These are phyloP conservation scores for Actinemys pallida DNA, from an alignment of 2,113 vertebrate genomes.

Conservation along the genomic window DNA sequence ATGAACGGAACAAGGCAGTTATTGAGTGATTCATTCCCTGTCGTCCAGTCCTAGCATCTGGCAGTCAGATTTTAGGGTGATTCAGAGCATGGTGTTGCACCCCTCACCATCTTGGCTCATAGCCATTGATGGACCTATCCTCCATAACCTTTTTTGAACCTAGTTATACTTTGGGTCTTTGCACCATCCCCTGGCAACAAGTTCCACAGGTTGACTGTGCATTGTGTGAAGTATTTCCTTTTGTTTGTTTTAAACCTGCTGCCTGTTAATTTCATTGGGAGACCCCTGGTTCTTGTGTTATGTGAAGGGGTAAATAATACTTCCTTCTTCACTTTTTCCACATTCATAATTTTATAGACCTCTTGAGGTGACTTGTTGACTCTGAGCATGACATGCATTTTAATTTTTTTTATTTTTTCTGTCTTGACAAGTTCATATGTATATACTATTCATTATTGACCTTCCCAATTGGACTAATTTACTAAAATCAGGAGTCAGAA, in stretches of 20 bases:
- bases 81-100: background rate
- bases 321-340: background rate
- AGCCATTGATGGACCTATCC: background rate
- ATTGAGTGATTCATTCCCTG: background rate
- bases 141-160: background rate
- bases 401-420: background rate
- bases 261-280: background rate
- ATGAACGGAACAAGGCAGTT: background rate
- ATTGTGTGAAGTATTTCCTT: background rate
- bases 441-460: background rate
- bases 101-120: background rate
- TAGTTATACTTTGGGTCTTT: background rate
- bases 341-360: background rate
- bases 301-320: background rate
- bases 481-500: background rate
- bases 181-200: background rate
- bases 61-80: background rate
- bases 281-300: background rate
- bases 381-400: background rate
- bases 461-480: background rate
- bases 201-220: background rate
- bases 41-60: background rate
- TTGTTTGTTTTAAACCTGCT: background rate
- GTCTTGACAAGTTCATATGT: background rate
- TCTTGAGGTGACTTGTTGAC: background rate